phyloP scores from a whole-genome alignment of 2,888 invertebrate genomes.

The Schizotus pectinicornis region DNA sequence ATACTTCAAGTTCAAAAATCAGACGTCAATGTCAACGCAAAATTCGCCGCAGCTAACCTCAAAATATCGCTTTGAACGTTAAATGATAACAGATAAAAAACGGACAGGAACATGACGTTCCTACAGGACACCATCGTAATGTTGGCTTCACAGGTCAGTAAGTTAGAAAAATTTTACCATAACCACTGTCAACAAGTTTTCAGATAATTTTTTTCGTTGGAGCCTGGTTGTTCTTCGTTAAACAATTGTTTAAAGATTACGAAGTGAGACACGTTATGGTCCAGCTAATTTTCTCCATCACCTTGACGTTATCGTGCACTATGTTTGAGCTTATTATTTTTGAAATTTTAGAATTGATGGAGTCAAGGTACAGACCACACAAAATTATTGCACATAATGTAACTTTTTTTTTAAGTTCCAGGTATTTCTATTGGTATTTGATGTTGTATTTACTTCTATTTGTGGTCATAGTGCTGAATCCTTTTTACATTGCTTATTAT shows the following conservation, averaged over 20 bases:
- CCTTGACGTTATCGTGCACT: conserved; percentile 95
- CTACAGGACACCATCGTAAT: conserved; percentile 81
- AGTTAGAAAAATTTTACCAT: neutral
- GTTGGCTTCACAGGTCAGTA: conserved; percentile 66
- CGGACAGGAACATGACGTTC: too few relatives aligned
- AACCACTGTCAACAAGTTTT: conserved; percentile 45
- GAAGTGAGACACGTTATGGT: conserved; percentile 95
- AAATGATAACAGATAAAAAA: too few relatives aligned
- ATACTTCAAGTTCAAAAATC: too few relatives aligned
- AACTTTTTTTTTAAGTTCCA: conserved; percentile 69
- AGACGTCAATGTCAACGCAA: too few relatives aligned
- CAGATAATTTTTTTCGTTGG: conserved; percentile 94
- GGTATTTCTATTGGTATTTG: conserved; percentile 94
- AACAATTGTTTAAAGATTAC: conserved; percentile 95
- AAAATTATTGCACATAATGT: neutral
- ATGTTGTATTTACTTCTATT: conserved; percentile 89
- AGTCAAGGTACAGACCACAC: conserved; percentile 79
- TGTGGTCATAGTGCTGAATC: conserved; percentile 94
- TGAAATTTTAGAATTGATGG: conserved; percentile 93
- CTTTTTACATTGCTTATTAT: conserved; percentile 95
- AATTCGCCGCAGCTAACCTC: too few relatives aligned
- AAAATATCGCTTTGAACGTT: too few relatives aligned
- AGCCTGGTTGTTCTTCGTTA: conserved; percentile 98
- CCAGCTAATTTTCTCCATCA: conserved; percentile 93
- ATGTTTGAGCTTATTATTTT: conserved; percentile 99